Evolutionary conservation across 2,113 vertebrate species (phyloP).

Genomic region (Catagonus wagneri): DNA sequence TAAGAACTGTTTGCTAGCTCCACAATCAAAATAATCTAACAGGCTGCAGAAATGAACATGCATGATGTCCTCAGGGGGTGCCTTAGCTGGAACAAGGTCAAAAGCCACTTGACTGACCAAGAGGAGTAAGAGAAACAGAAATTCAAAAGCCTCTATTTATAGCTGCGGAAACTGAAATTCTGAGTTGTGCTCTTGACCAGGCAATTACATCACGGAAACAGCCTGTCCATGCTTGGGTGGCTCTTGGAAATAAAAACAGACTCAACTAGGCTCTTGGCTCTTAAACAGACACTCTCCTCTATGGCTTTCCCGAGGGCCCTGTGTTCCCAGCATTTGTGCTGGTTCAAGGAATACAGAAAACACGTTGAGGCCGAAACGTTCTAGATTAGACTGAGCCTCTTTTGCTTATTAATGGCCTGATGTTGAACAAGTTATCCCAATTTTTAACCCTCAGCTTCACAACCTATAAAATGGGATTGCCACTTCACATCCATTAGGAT

Average conservation of each 20-base stretch:
- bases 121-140: conserved; percentile 56
- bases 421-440: neutral
- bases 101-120: conserved; percentile 62
- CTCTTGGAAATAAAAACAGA: conserved; percentile 12
- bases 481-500: neutral
- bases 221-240: neutral
- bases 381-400: neutral
- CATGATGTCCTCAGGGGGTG: neutral
- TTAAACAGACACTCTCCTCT: neutral
- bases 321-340: neutral
- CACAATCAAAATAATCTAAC: conserved; percentile 50
- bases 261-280: neutral
- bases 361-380: neutral
- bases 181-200: neutral
- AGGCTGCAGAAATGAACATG: conserved; percentile 6
- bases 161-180: conserved; percentile 31
- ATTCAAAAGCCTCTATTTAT: conserved; percentile 30
- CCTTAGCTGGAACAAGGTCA: conserved; percentile 64
- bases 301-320: neutral
- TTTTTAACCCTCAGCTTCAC: neutral
- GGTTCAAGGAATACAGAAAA: neutral
- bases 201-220: neutral
- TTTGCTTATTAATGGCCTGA: neutral
- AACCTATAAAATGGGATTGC: neutral
- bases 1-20: conserved; percentile 24